These are phyloP conservation scores for Teleiodes luculella DNA, from an alignment of 2,888 invertebrate species.

Conservation along the genomic window DNA sequence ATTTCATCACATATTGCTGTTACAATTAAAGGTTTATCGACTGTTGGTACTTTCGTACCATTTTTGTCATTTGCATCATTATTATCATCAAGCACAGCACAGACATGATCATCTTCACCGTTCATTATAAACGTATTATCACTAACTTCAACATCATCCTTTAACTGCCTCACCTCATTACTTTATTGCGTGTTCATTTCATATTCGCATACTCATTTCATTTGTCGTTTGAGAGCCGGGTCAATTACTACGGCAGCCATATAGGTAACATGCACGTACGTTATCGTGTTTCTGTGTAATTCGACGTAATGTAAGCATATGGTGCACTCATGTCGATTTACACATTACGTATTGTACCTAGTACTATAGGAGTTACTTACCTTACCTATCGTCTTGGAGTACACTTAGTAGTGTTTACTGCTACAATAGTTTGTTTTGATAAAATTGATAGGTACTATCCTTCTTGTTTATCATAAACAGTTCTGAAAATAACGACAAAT, in stretches of 20 bases:
- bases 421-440: too few species aligned
- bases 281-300: constrained; percentile 7
- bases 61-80: constrained; percentile 31
- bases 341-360: constrained; percentile 9
- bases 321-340: constrained; percentile 3
- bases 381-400: too few species aligned
- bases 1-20: background rate
- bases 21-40: background rate
- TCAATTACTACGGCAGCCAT: constrained; percentile 1
- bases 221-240: constrained; percentile 10
- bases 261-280: background rate
- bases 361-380: too few species aligned
- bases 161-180: constrained; percentile 8
- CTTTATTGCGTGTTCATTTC: background rate
- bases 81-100: constrained; percentile 32
- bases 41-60: constrained; percentile 23
- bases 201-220: constrained; percentile 2
- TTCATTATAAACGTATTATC: constrained; percentile 37
- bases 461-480: too few species aligned
- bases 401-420: too few species aligned
- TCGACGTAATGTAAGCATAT: constrained; percentile 5
- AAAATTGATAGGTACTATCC: too few species aligned
- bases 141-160: constrained; percentile 25
- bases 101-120: constrained; percentile 37
- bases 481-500: too few species aligned